Evolutionary conservation across 2,113 vertebrate species (phyloP).

Genomic region (Rostratula benghalensis): DNA sequence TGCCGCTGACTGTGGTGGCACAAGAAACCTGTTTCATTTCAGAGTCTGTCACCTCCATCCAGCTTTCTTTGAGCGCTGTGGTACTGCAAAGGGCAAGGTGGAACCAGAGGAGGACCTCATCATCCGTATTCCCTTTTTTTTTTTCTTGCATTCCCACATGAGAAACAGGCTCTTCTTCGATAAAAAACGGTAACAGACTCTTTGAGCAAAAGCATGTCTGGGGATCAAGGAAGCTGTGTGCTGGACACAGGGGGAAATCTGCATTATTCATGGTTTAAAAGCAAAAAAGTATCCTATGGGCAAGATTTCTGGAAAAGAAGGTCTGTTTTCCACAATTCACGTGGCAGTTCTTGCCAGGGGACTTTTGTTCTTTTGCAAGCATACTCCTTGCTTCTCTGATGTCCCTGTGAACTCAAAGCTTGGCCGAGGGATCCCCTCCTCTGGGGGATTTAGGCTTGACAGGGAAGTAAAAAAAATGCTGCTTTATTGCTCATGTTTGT

Average conservation of each 20-base stretch:
- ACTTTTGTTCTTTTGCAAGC: background rate
- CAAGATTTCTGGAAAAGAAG: background rate
- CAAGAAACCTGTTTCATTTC: background rate
- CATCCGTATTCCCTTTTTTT: background rate
- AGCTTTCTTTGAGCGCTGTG: background rate
- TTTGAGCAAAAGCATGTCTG: background rate
- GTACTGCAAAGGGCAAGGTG: background rate
- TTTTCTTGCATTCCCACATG: fast-evolving
- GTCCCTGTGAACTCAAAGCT: background rate
- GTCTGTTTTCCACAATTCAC: background rate
- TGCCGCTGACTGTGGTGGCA: background rate
- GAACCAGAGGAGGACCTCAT: background rate
- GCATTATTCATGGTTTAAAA: background rate
- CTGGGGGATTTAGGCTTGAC: background rate
- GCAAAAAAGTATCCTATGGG: background rate
- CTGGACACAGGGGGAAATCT: background rate
- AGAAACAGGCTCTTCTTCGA: background rate
- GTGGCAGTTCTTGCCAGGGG: background rate
- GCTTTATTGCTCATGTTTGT: background rate
- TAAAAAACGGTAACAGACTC: background rate
- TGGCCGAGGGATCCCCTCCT: background rate
- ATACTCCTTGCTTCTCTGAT: background rate
- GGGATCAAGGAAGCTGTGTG: background rate
- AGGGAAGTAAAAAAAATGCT: background rate
- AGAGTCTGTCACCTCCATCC: background rate